These are phyloP conservation scores for Noctilio leporinus DNA, from an alignment of 2,113 vertebrate species.

Conservation along the genomic window DNA sequence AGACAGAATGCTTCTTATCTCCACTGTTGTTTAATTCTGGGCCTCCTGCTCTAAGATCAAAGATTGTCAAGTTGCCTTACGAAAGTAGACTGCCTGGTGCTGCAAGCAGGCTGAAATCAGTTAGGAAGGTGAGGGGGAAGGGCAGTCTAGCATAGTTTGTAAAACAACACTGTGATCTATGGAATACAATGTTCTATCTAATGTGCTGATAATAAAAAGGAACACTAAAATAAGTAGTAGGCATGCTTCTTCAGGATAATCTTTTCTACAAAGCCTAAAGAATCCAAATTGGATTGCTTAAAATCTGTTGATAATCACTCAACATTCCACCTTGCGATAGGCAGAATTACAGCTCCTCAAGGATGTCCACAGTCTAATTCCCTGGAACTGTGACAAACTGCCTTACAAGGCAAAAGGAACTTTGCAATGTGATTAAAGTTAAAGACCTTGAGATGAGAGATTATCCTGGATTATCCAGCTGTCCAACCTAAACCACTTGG, in stretches of 20 bases:
- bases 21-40: background rate
- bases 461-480: background rate
- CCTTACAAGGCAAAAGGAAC: background rate
- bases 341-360: background rate
- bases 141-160: background rate
- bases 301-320: background rate
- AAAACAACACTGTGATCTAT: background rate
- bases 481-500: background rate
- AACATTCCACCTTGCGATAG: background rate
- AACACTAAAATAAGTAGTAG: background rate
- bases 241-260: background rate
- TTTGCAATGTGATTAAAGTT: background rate
- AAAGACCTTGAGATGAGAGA: background rate
- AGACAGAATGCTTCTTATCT: slow-evolving; percentile 41
- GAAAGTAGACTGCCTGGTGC: background rate
- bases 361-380: background rate
- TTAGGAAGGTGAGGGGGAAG: background rate
- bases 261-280: background rate
- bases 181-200: background rate
- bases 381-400: background rate
- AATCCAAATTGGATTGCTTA: background rate
- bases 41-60: slow-evolving; percentile 25
- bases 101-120: background rate
- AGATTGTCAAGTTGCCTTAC: background rate
- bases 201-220: background rate